Conservation (phyloP, 2,797 vertebrate species). For the Lindbergichthys nudifrons region DNA sequence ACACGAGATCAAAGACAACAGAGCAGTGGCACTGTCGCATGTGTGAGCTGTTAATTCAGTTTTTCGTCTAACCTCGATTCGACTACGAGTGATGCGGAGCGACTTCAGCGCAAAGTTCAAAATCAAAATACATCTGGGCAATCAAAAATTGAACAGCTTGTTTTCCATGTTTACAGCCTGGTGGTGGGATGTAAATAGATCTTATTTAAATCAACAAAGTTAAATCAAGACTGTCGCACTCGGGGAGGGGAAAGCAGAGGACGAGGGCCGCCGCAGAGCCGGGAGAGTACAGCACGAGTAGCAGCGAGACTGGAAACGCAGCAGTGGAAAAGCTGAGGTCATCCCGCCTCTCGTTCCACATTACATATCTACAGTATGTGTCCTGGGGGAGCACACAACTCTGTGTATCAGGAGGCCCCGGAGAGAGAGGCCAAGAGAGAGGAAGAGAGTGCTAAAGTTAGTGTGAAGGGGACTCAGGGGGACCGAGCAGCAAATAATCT, state of each 20-base stretch:
- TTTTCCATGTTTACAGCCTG: slow-evolving; percentile 56
- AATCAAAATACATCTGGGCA: slow-evolving; percentile 58
- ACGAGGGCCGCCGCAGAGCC: slow-evolving; percentile 42
- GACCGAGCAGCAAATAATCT: slow-evolving; percentile 69
- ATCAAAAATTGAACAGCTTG: slow-evolving; percentile 60
- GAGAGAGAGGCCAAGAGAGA: slow-evolving; percentile 41
- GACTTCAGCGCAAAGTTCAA: slow-evolving; percentile 30
- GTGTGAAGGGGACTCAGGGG: slow-evolving; percentile 63
- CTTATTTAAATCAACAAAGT: slow-evolving; percentile 75
- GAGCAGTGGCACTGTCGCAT: slow-evolving; percentile 52
- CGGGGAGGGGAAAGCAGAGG: slow-evolving; percentile 53
- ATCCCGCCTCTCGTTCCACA: slow-evolving; percentile 65
- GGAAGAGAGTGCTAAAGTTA: slow-evolving; percentile 49
- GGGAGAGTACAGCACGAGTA: slow-evolving; percentile 56
- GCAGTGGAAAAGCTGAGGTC: slow-evolving; percentile 79
- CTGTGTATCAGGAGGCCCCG: slow-evolving; percentile 69
- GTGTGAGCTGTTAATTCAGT: slow-evolving; percentile 51
- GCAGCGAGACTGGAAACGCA: slow-evolving; percentile 51
- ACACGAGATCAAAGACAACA: slow-evolving; percentile 64
- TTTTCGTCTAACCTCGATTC: slow-evolving; percentile 40
- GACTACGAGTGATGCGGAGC: slow-evolving; percentile 40
- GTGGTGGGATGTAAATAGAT: slow-evolving; percentile 71
- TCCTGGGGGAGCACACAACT: slow-evolving; percentile 72
- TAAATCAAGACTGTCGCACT: slow-evolving; percentile 63
- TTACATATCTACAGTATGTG: slow-evolving; percentile 72